A percentile compares a stretch with the other conserved stretches of the same genome.
phyloP scores from a whole-genome alignment of 2,888 invertebrate genomes.

The Apodemia duryi region DNA sequence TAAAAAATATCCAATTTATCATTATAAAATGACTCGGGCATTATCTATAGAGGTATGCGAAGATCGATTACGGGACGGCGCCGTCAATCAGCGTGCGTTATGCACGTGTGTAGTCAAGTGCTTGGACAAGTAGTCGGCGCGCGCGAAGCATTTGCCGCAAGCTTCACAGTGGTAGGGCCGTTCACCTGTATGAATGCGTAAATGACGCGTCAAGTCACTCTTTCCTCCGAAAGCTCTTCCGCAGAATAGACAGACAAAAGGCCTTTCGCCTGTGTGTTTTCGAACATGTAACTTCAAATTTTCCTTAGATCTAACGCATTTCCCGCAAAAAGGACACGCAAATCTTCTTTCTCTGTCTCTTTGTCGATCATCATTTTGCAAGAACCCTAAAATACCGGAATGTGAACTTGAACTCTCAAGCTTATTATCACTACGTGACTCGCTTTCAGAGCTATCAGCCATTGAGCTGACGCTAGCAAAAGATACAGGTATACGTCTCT shows the following conservation, averaged over 20 bases:
- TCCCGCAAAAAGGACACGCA: slow-evolving; percentile 93
- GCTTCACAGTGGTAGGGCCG: slow-evolving; percentile 95
- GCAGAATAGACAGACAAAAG: slow-evolving; percentile 94
- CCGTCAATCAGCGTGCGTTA: slow-evolving; percentile 79
- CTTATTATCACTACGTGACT: slow-evolving; percentile 68
- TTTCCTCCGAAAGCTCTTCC: slow-evolving; percentile 93
- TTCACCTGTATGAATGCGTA: slow-evolving; percentile 93
- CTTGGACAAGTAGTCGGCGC: slow-evolving; percentile 94
- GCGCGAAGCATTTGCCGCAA: slow-evolving; percentile 94
- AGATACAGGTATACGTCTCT: slow-evolving; percentile 64
- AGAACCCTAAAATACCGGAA: slow-evolving; percentile 81
- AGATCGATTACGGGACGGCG: slow-evolving; percentile 53
- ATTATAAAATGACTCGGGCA: slow-evolving; percentile 61
- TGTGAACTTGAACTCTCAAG: slow-evolving; percentile 77
- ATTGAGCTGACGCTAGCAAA: slow-evolving; percentile 76
- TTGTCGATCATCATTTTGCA: slow-evolving; percentile 78
- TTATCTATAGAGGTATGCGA: slow-evolving; percentile 46
- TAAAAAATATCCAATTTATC: slow-evolving; percentile 75
- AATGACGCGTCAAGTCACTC: slow-evolving; percentile 91
- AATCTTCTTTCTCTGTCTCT: slow-evolving; percentile 86
- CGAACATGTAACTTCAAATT: slow-evolving; percentile 92
- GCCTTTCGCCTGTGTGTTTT: slow-evolving; percentile 92
- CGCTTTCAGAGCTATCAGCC: slow-evolving; percentile 74
- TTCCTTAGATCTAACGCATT: slow-evolving; percentile 93
- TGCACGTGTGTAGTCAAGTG: slow-evolving; percentile 95